Evolutionary conservation across 2,797 vertebrate species (phyloP).

Genomic region (Dermochelys coriacea): DNA sequence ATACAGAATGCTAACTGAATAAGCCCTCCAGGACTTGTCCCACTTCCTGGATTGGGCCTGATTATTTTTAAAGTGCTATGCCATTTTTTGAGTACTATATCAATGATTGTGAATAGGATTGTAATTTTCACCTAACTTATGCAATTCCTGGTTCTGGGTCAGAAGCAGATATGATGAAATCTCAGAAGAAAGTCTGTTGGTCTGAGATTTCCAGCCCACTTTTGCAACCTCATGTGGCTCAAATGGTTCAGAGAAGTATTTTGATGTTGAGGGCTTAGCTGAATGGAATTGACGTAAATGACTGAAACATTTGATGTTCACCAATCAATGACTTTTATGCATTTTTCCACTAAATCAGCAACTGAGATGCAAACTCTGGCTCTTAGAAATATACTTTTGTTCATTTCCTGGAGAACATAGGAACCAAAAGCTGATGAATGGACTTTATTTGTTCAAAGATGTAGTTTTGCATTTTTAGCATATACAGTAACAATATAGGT

Average conservation of each 20-base stretch:
- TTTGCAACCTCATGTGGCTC: background rate
- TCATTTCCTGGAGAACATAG: background rate
- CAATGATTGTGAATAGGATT: background rate
- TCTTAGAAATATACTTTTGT: background rate
- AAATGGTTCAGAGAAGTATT: background rate
- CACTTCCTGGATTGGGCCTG: background rate
- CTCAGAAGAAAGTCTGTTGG: background rate
- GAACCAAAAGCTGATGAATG: background rate
- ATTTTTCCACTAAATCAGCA: background rate
- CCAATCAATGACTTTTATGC: background rate
- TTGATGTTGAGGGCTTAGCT: background rate
- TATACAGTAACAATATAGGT: background rate
- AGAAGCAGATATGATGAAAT: background rate
- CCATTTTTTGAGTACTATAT: background rate
- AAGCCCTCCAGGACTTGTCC: no score
- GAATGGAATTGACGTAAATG: background rate
- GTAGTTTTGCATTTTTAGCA: background rate
- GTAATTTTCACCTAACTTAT: background rate
- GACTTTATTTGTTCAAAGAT: background rate
- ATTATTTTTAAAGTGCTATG: background rate
- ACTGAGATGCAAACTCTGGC: background rate
- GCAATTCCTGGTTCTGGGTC: background rate
- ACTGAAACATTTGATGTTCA: background rate
- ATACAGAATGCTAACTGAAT: background rate
- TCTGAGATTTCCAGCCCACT: background rate